Percentiles rank a stretch among this genome's conserved stretches.
Conservation (phyloP, 2,797 vertebrate genomes). For the Erethizon dorsatum region DNA sequence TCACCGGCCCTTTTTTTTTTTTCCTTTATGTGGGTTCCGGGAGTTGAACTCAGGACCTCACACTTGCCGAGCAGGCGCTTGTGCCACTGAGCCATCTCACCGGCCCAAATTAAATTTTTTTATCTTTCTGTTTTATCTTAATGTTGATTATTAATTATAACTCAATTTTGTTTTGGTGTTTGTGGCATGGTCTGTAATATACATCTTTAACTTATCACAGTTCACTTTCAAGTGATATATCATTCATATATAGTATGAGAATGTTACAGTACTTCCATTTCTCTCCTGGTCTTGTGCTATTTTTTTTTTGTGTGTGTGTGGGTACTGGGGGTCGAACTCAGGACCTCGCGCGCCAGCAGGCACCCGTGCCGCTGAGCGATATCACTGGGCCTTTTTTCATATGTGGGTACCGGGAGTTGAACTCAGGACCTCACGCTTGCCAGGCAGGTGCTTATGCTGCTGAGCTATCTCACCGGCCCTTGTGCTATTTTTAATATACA, state of each 20-base stretch:
- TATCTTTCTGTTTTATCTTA: slow-evolving; percentile 52
- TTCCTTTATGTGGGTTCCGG: too few relatives aligned
- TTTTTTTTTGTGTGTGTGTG: not conserved
- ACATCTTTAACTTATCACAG: slow-evolving; percentile 36
- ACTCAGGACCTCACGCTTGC: too few relatives aligned
- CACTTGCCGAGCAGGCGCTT: too few relatives aligned
- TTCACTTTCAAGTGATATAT: slow-evolving; percentile 31
- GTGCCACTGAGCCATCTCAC: too few relatives aligned
- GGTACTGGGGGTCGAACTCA: too few relatives aligned
- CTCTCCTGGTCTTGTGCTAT: not conserved
- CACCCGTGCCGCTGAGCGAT: too few relatives aligned
- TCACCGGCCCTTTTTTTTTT: too few relatives aligned
- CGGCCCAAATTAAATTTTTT: not conserved
- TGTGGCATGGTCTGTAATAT: not conserved
- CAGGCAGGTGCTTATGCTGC: too few relatives aligned
- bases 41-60: too few relatives aligned
- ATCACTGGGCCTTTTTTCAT: too few relatives aligned
- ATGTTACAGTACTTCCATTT: not conserved
- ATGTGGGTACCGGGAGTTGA: too few relatives aligned
- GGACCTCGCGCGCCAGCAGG: too few relatives aligned
- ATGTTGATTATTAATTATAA: slow-evolving; percentile 36
- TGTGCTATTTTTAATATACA: not conserved
- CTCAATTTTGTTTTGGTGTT: not conserved
- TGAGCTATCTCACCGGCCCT: not conserved
- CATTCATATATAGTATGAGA: not conserved